Evolutionary conservation across 2,888 invertebrate species (phyloP).

Genomic region (Diarsia mendica): DNA sequence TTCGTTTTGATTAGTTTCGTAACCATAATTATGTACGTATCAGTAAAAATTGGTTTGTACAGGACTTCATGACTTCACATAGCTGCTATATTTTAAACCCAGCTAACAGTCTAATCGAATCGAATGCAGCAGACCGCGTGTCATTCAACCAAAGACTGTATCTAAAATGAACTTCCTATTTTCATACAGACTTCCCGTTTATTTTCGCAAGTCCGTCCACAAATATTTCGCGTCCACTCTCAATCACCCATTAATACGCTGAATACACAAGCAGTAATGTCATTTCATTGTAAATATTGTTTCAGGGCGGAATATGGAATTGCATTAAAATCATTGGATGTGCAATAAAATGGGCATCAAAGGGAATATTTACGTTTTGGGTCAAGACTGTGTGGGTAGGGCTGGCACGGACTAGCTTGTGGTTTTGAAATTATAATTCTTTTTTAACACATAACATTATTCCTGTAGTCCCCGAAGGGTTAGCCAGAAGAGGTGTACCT

Average conservation of each 20-base stretch:
- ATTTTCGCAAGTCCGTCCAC: constrained; percentile 25
- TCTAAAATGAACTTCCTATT: constrained; percentile 21
- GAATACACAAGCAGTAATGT: constrained; percentile 29
- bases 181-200: constrained; percentile 1
- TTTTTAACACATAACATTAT: no score
- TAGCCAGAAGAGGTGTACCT: no score
- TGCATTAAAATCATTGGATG: constrained; percentile 57
- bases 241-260: constrained; percentile 23
- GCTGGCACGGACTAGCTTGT: constrained; percentile 22
- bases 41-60: no score
- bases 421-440: neutral
- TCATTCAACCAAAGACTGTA: neutral
- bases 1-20: no score
- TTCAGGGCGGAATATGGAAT: constrained; percentile 33
- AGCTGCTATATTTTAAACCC: neutral
- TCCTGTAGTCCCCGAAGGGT: no score
- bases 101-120: neutral
- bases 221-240: constrained; percentile 31
- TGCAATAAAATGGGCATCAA: constrained; percentile 63
- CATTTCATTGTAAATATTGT: constrained; percentile 57
- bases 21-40: no score
- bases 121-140: neutral
- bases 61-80: neutral
- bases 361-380: constrained; percentile 63
- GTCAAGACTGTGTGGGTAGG: constrained; percentile 65